Conservation (phyloP, 2,888 invertebrate species). For the Teinopalpus imperialis region DNA sequence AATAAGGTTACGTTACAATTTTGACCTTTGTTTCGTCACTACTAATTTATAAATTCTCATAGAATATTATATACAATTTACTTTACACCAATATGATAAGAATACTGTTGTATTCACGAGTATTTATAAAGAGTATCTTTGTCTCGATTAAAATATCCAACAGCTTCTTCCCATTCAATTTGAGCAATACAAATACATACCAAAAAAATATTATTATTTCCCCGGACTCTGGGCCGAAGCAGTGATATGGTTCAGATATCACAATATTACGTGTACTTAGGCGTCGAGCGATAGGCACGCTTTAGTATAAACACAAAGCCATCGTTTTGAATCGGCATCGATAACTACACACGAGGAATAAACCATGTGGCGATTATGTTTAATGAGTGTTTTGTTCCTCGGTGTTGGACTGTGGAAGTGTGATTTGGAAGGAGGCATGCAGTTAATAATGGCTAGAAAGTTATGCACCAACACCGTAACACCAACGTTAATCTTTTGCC, state of each 20-base stretch:
- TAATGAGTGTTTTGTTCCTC: background rate
- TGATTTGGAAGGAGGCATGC: conserved; percentile 61
- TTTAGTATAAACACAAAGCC: no score
- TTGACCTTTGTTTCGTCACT: conserved; percentile 57
- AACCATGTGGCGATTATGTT: background rate
- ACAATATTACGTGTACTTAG: conserved; percentile 47
- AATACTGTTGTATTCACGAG: conserved; percentile 34
- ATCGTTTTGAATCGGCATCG: no score
- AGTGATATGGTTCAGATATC: conserved; percentile 73
- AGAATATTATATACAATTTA: conserved; percentile 53
- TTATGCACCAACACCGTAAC: conserved; percentile 55
- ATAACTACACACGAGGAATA: no score
- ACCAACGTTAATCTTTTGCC: conserved; percentile 21
- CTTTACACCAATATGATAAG: conserved; percentile 50
- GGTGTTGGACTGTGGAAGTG: conserved; percentile 53
- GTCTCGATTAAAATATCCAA: conserved; percentile 52
- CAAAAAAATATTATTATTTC: conserved; percentile 69
- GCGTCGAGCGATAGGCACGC: conserved; percentile 29
- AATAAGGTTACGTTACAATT: conserved; percentile 66
- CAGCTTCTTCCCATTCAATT: conserved; percentile 54
- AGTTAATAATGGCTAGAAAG: conserved; percentile 43
- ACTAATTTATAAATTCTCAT: conserved; percentile 43
- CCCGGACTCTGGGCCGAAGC: conserved; percentile 53
- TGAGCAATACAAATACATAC: conserved; percentile 76
- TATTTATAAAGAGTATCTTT: conserved; percentile 50